Evolutionary conservation across 1,140 invertebrate species (phyloP), one percentile per base, ranked within the genome.

Genomic region (Calosoma granatense): DNA sequence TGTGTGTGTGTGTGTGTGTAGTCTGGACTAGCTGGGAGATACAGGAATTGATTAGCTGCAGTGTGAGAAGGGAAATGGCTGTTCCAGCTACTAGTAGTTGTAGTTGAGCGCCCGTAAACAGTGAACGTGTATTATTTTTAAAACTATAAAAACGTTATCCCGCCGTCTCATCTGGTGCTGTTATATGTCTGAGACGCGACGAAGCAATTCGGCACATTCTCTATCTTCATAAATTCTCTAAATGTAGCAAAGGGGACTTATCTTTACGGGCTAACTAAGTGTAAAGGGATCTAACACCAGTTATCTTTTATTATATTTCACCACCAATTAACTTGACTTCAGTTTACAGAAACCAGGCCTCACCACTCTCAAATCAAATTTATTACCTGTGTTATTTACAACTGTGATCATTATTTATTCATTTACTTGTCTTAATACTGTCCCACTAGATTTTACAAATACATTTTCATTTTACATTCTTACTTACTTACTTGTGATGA

Each of bases 261-360:
- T 47, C 41, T 47, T 47, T 11, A 47, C 41, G 41, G 9, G 9
- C 9, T 47, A 47, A 47, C 41, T 47, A 47, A 47, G 41, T 47
- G 41, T 47, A 47, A 47, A 47, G 17, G 17, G 41, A 47, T 47
- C 41, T 17, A 47, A 47, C 9, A 17, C 9, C 41, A 47, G 41
- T 47, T 12, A 47, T 47, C 41, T 47, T 47, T 47, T 47, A 47
- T 47, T 47, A 47, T 47, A 47, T 47, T 47, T 47, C 41, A 47
- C 41, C 41, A 47, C 9, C 41, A 47, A 47, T 47, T 47, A 47
- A 9, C 9, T 47, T 47, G 41, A 47, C 41, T 47, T 9, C 26
- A n/a, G n/a, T n/a, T n/a, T n/a, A n/a, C n/a, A 9, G 26, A 36
- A 36, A 36, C 26, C n/a, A 36, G n/a, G 26, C 26, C 26, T n/a